Conservation (phyloP, 2,888 invertebrate genomes). For the Stictocephala bisonia region DNA sequence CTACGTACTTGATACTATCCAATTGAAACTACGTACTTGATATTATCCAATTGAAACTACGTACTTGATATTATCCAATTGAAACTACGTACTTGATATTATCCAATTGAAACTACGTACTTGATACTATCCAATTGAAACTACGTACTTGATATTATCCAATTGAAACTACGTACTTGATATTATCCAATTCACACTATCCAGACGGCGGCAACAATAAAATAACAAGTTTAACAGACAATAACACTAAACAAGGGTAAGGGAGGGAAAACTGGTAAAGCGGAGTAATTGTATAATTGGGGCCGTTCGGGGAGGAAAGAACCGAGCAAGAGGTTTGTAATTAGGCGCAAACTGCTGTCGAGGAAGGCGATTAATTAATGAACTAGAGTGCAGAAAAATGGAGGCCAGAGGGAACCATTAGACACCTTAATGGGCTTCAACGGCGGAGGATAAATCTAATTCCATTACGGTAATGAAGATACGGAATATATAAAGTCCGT, state of each 20-base stretch:
- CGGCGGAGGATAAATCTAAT: conserved; percentile 66
- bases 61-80: no score
- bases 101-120: no score
- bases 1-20: no score
- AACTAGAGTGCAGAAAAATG: conserved; percentile 47
- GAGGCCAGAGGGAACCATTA: conserved; percentile 40
- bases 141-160: no score
- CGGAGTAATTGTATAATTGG: conserved; percentile 17
- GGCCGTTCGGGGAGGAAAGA: conserved; percentile 13
- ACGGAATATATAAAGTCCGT: conserved; percentile 64
- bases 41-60: no score
- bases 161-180: no score
- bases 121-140: no score
- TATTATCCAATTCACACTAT: no score
- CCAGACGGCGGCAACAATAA: no score
- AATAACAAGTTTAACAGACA: not conserved
- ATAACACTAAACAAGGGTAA: not conserved
- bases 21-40: no score
- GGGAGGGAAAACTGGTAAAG: not conserved
- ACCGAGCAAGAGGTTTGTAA: not conserved
- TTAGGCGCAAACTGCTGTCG: conserved; percentile 24
- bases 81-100: no score
- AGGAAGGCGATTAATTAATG: conserved; percentile 47
- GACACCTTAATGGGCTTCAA: conserved; percentile 53
- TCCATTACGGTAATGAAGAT: conserved; percentile 70